Percentiles rank a stretch among this genome's conserved stretches.
These are phyloP conservation scores for Ephialtes manifestator DNA, from an alignment of 2,888 invertebrate genomes.

Conservation along the genomic window DNA sequence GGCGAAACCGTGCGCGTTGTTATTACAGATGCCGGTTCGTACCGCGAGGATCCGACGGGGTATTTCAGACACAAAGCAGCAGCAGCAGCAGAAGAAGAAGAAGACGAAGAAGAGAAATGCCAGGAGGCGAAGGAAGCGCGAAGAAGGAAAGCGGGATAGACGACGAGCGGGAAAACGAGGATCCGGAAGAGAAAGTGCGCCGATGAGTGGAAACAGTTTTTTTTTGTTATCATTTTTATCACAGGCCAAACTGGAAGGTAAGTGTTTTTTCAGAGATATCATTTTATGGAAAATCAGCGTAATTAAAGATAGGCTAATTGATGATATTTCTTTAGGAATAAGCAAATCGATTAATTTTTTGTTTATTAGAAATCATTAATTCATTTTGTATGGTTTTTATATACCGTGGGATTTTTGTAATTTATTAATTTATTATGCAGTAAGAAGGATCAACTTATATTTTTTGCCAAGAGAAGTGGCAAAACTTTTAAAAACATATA, in stretches of 20 bases:
- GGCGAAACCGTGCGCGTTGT: conserved; percentile 75
- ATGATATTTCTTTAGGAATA: no score
- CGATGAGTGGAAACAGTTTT: not conserved
- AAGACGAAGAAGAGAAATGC: conserved; percentile 69
- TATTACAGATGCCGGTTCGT: conserved; percentile 84
- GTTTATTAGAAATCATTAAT: no score
- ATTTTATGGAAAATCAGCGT: not conserved
- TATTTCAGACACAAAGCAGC: conserved; percentile 84
- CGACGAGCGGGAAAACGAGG: conserved; percentile 7
- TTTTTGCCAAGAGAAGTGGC: no score
- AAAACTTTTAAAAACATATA: no score
- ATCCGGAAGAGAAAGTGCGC: conserved; percentile 41
- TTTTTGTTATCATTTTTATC: not conserved
- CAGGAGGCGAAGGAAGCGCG: conserved; percentile 72
- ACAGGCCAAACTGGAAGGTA: not conserved
- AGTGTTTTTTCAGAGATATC: not conserved
- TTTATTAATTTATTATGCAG: no score
- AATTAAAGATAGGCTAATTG: not conserved
- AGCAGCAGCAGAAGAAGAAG: conserved; percentile 61
- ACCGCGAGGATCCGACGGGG: conserved; percentile 78
- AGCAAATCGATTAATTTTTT: no score
- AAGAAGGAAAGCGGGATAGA: conserved; percentile 71
- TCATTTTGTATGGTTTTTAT: no score
- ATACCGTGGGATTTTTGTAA: no score
- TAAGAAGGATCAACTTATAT: no score